Evolutionary conservation across 2,888 invertebrate genomes (phyloP), one percentile per base, ranked within the genome.

Genomic region (Diachrysia chrysitis): DNA sequence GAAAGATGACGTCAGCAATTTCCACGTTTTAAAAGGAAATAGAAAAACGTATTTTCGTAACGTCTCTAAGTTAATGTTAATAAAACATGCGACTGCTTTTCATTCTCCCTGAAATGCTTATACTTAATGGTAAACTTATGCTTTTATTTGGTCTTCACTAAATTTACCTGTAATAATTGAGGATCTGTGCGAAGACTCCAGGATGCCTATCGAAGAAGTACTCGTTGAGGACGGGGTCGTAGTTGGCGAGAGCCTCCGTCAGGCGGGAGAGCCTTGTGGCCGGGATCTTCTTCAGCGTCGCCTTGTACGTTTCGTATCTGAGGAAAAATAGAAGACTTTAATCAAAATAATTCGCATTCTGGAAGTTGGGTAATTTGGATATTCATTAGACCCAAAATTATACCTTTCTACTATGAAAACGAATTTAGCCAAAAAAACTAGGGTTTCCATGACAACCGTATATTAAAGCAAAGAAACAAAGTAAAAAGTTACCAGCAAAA

Each of bases 131-230:
- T n/a, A n/a, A n/a, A n/a, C n/a, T n/a, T n/a, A n/a, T n/a, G n/a
- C n/a, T n/a, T n/a, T n/a, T n/a, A n/a, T n/a, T n/a, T n/a, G 10
- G 10, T 32, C 10, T 32, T 6, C 10, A 12, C 2, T 1, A 21
- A 19, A 21, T 82, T 89, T 86, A 97, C 96, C 98, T 97, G 96
- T 99, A 99, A 94, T 99, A 99, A 94, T 99, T 99, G 87, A 98
- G 97, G 86, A 98, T 98, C 96, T 99, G 99, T 67, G 99, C 99
- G 94, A 99, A 99, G 83, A 96, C 99, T 63, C 99, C 99, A 37
- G 99, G 99, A 95, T 99, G 99, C 83, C 99, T 96, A 95, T 99
- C 99, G 96, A 99, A 99, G 97, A 99, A 99, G 96, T 99, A 99
- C 96, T 99, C 99, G 95, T 99, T 99, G 87, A 99, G 97, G 87